Base-by-base conservation (phyloP, 1,140 invertebrate genomes). In the Drosophila dunni region DNA sequence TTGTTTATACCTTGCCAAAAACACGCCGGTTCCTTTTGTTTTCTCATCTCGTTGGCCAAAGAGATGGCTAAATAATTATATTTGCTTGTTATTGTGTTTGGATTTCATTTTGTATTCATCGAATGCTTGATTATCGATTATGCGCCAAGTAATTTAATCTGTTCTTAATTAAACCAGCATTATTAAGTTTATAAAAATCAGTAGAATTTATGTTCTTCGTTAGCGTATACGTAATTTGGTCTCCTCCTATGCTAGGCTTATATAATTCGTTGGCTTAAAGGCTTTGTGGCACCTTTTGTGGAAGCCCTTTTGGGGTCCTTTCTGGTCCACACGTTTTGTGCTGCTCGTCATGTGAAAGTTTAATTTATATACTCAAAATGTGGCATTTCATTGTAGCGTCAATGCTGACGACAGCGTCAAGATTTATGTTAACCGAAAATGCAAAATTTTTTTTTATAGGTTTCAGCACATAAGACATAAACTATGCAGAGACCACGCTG, bases 381-480 rank as follows among this genome's bases (percentile, higher is more conserved):
- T 46, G 61, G 56, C 54, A 54, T 56, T 20, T 56, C 53, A 56
- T 72, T 79, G 63, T 71, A 68, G 53, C 53, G 58, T 75, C 60
- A 45, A 69, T 69, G 71, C 50, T 69, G 66, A 79, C 62, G 81
- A 86, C 83, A 74, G 45, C 64, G 15, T 51, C 53, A 80, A 69
- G 80, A 88, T 88, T 89, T 88, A 89, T 77, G 84, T 13, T 13
- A 13, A 53, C 17, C 38, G 46, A 51, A 75, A 86, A 79, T 70
- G 71, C 79, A 77, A 80, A 78, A 74, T 29, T 29, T 29, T 6
- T 6, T 88, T 88, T 80, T 75, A 89, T 75, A 60, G 77, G 63
- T 48, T 46, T 45, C 60, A 61, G 45, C 65, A 15, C 44, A 8
- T 17, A 34, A n/a, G n/a, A 67, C 57, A 62, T 51, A 45, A 84